Conservation (phyloP, 2,113 vertebrate species). For the Anarhynchus alexandrinus region DNA sequence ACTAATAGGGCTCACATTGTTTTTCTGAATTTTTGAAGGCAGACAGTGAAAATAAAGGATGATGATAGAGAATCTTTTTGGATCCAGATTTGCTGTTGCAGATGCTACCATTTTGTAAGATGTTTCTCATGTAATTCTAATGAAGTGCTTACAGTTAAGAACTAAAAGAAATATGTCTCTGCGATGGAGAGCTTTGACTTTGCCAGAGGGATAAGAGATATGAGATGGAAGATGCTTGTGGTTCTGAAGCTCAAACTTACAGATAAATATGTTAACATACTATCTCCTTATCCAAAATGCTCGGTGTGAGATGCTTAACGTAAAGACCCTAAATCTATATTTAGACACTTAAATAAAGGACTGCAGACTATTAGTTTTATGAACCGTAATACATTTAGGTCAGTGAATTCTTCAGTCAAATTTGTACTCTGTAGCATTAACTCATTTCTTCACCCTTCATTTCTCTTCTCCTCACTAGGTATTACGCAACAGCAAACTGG, state of each 20-base stretch:
- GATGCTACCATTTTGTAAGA: not conserved
- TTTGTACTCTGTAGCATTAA: not conserved
- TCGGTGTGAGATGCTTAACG: not conserved
- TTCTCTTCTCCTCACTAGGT: not conserved
- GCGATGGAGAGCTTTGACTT: not conserved
- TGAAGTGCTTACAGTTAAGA: not conserved
- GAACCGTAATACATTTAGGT: not conserved
- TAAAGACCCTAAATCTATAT: not conserved
- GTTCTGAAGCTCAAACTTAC: not conserved
- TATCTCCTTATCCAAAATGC: not conserved
- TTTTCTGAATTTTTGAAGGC: not conserved
- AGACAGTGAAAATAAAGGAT: not conserved
- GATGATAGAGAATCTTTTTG: not conserved
- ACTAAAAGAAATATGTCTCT: not conserved
- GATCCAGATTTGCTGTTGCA: not conserved
- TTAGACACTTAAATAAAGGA: not conserved
- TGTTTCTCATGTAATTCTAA: not conserved
- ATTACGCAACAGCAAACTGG: not conserved
- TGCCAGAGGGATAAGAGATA: not conserved
- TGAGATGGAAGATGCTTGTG: not conserved
- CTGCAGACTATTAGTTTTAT: not conserved
- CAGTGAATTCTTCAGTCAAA: slow-evolving; percentile 18
- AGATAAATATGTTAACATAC: not conserved
- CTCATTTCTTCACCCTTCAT: not conserved
- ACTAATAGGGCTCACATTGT: not conserved